These are phyloP conservation scores for Myotis lucifugus DNA, from an alignment of 2,113 vertebrate species.

Conservation along the genomic window DNA sequence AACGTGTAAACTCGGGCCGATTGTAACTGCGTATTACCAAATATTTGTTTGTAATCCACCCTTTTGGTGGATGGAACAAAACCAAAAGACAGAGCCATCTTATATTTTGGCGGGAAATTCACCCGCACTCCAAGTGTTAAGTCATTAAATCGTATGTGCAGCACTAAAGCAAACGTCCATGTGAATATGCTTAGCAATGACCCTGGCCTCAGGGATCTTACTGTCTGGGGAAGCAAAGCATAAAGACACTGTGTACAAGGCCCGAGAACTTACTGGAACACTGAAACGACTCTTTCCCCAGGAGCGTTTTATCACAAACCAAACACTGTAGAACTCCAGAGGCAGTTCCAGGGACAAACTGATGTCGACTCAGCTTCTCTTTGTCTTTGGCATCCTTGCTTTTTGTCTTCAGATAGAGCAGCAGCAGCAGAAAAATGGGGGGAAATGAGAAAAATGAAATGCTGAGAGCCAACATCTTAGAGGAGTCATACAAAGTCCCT, in stretches of 20 bases:
- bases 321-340: constrained; percentile 89
- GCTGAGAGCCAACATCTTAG: not conserved
- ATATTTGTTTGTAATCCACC: no score
- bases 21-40: no score
- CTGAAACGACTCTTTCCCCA: constrained; percentile 93
- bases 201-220: not conserved
- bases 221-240: not conserved
- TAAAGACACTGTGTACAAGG: not conserved
- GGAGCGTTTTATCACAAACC: constrained; percentile 91
- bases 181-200: not conserved
- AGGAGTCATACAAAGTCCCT: not conserved
- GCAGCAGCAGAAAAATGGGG: constrained; percentile 63
- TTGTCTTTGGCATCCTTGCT: constrained; percentile 93
- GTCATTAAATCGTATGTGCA: rapidly evolving
- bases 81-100: no score
- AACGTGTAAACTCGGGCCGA: no score
- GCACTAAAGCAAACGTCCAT: no score
- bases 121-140: no score
- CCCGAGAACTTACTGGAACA: constrained; percentile 89
- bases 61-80: no score
- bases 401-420: constrained; percentile 88
- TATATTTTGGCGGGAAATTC: no score
- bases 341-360: constrained; percentile 88
- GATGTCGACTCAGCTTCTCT: constrained; percentile 90
- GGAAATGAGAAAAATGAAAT: not conserved